These are phyloP conservation scores for Eupithecia insigniata DNA, from an alignment of 2,888 invertebrate species.

Conservation along the genomic window DNA sequence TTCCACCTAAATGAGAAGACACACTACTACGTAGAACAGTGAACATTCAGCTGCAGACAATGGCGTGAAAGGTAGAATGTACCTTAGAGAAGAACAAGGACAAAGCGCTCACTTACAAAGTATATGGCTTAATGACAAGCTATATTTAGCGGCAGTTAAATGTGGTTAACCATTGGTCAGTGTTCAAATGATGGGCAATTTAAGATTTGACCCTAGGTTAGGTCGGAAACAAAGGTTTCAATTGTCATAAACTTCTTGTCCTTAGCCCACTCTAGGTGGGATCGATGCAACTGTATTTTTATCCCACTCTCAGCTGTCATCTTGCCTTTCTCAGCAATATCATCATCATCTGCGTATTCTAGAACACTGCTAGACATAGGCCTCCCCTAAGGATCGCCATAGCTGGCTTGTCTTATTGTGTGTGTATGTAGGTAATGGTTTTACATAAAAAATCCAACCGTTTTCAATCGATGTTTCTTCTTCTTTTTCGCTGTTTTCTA, in stretches of 20 bases:
- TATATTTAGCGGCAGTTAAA: conserved; percentile 19
- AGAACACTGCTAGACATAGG: too few relatives aligned
- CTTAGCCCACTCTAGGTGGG: background rate
- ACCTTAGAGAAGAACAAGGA: conserved; percentile 22
- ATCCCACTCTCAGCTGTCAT: background rate
- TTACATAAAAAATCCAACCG: too few relatives aligned
- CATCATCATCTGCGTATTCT: background rate
- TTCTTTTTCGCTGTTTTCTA: too few relatives aligned
- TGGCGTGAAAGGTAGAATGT: background rate
- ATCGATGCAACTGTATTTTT: background rate
- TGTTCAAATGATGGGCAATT: conserved; percentile 18
- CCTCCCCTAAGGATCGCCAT: too few relatives aligned
- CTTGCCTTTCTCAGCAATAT: background rate
- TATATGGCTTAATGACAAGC: conserved; percentile 5
- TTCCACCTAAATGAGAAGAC: background rate
- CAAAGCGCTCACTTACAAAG: conserved; percentile 27
- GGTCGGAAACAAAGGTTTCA: conserved; percentile 2
- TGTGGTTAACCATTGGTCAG: conserved; percentile 28
- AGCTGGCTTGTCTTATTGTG: too few relatives aligned
- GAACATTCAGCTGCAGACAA: background rate
- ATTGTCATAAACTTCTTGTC: background rate
- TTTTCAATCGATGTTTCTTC: too few relatives aligned
- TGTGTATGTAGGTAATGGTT: too few relatives aligned
- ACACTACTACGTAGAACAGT: background rate
- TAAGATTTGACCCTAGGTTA: conserved; percentile 17